Percentiles rank a stretch among this genome's conserved stretches.
Conservation (phyloP, 1,140 invertebrate genomes). For the Calephelis virginiensis region DNA sequence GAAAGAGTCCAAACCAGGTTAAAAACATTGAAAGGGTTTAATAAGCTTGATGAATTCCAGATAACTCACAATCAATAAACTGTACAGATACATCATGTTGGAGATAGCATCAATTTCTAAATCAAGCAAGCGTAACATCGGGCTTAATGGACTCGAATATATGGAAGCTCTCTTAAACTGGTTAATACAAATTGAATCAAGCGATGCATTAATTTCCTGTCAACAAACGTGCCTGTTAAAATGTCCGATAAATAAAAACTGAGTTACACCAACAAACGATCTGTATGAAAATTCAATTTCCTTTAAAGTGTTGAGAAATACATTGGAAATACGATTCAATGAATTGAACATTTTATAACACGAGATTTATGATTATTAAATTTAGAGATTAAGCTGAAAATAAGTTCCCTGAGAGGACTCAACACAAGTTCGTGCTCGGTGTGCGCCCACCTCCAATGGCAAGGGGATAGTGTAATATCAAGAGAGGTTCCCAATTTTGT, state of each 20-base stretch:
- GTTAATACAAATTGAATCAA: constrained; percentile 66
- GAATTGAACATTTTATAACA: constrained; percentile 33
- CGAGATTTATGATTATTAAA: no score
- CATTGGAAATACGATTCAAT: constrained; percentile 50
- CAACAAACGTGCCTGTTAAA: constrained; percentile 60
- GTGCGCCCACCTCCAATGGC: no score
- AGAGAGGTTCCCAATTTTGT: no score
- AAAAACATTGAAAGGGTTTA: neutral
- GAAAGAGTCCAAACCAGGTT: no score
- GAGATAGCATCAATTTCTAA: constrained; percentile 20
- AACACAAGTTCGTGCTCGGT: no score
- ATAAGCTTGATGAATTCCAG: neutral
- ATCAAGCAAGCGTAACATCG: constrained; percentile 17
- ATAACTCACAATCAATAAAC: neutral
- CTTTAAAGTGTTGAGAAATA: constrained; percentile 52
- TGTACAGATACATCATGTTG: neutral
- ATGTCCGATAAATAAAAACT: constrained; percentile 68
- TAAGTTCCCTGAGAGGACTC: no score
- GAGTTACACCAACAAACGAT: constrained; percentile 64
- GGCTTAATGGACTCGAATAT: constrained; percentile 32
- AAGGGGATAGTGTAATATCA: no score
- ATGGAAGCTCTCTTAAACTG: constrained; percentile 32
- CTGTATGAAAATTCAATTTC: constrained; percentile 76
- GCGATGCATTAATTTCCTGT: constrained; percentile 70
- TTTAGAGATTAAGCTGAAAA: no score